Percentiles rank a stretch among this genome's conserved stretches.
These are phyloP conservation scores for Hiodon alosoides DNA, from an alignment of 2,113 vertebrate species.

Conservation along the genomic window DNA sequence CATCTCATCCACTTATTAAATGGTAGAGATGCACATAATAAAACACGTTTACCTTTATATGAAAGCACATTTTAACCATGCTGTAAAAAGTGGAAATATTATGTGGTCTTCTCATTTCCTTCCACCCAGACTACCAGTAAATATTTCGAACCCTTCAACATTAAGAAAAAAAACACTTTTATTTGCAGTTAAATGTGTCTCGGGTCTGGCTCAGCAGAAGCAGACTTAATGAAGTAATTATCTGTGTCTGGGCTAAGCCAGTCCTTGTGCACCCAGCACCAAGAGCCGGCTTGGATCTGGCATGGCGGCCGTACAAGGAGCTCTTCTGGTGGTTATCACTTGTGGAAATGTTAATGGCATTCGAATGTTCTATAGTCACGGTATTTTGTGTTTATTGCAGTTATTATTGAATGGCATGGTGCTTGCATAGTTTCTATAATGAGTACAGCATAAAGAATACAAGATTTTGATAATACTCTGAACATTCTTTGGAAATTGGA, in stretches of 20 bases:
- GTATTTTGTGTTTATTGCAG: too few species aligned
- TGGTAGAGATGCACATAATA: too few species aligned
- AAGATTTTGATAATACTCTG: too few species aligned
- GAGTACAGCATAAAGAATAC: too few species aligned
- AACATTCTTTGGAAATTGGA: too few species aligned
- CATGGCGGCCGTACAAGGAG: neutral
- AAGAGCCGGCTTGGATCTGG: neutral
- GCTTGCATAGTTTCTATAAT: too few species aligned
- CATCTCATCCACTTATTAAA: neutral
- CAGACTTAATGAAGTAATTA: conserved; percentile 24
- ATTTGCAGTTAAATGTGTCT: conserved; percentile 23
- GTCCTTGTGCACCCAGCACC: neutral
- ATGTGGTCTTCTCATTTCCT: neutral
- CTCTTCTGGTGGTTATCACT: neutral
- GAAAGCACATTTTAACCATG: neutral
- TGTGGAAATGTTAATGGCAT: neutral
- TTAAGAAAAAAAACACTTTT: conserved; percentile 16
- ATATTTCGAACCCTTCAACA: conserved; percentile 24
- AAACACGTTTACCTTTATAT: neutral
- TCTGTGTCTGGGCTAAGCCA: conserved; percentile 22
- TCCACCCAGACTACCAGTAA: conserved; percentile 22
- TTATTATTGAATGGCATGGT: too few species aligned
- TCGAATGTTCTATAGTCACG: too few species aligned
- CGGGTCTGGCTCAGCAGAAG: conserved; percentile 14
- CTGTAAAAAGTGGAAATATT: neutral